Evolutionary conservation across 2,113 vertebrate species (phyloP).

Genomic region (Cygnus atratus): DNA sequence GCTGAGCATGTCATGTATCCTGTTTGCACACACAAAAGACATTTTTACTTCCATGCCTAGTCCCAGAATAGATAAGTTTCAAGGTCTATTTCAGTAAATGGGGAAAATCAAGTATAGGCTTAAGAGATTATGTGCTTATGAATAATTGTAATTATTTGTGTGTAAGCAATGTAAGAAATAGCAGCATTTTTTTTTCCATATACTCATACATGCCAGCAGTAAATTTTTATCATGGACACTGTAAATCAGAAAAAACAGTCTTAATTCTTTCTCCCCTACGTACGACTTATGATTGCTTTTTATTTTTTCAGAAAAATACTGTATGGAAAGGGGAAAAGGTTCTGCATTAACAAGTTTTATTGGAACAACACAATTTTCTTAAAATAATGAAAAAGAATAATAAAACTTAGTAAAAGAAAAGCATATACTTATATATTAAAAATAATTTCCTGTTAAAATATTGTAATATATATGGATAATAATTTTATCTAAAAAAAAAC

Average conservation of each 20-base stretch:
- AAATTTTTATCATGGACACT: not conserved
- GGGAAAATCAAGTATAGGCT: not conserved
- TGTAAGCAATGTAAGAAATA: not conserved
- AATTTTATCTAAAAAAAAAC: slow-evolving; percentile 33
- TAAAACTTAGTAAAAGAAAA: slow-evolving; percentile 13
- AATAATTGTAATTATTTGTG: not conserved
- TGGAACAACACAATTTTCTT: slow-evolving; percentile 15
- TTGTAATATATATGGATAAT: slow-evolving; percentile 34
- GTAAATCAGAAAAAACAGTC: not conserved
- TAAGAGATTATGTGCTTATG: not conserved
- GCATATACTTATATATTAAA: not conserved
- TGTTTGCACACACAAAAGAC: not conserved
- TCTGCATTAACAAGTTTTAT: not conserved
- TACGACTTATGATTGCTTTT: not conserved
- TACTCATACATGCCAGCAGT: not conserved
- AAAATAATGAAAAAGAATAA: slow-evolving; percentile 40
- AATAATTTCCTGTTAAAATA: slow-evolving; percentile 40
- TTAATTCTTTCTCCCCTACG: not conserved
- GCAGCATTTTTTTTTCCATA: not conserved
- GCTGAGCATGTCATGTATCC: not conserved
- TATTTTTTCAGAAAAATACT: not conserved
- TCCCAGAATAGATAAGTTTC: not conserved
- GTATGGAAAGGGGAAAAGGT: not conserved
- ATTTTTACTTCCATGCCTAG: not conserved
- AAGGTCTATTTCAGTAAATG: not conserved